A percentile compares a stretch with the other conserved stretches of the same genome.
These are phyloP conservation scores for Folsomia manolachei DNA, from an alignment of 2,888 invertebrate genomes.

Conservation along the genomic window DNA sequence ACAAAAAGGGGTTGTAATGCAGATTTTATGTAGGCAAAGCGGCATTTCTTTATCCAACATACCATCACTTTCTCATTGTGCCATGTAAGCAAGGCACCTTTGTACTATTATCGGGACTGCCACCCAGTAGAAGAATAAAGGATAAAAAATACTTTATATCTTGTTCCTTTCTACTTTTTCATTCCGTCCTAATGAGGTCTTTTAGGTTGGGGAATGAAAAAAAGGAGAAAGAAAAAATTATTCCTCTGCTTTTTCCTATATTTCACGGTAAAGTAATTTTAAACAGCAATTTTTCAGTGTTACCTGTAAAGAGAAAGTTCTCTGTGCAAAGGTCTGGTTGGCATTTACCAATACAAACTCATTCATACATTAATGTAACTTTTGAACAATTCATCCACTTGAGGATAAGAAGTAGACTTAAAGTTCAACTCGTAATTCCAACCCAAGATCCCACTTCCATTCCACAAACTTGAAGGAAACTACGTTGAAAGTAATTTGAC, in stretches of 20 bases:
- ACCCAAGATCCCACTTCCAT: neutral
- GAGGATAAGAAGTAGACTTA: too few relatives aligned
- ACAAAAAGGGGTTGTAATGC: neutral
- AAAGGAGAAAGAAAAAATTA: neutral
- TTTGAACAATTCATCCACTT: neutral
- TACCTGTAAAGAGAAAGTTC: neutral
- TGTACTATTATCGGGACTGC: too few relatives aligned
- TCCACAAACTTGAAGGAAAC: neutral
- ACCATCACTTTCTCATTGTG: slow-evolving; percentile 1
- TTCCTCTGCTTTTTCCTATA: neutral
- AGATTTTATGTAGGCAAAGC: neutral
- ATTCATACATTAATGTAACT: neutral
- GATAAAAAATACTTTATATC: slow-evolving; percentile 9
- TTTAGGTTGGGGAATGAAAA: neutral
- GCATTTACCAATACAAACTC: too few relatives aligned
- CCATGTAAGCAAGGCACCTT: too few relatives aligned
- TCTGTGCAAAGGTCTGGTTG: neutral
- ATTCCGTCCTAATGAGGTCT: slow-evolving; percentile 1
- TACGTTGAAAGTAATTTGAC: neutral
- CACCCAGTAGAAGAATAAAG: neutral
- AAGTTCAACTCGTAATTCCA: too few relatives aligned
- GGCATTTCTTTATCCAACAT: slow-evolving; percentile 3
- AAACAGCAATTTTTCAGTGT: neutral
- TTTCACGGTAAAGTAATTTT: neutral
- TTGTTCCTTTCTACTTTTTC: slow-evolving; percentile 2